Evolutionary conservation across 92 coral and sea anemone genomes (phyloP).

Genomic region (Phenganax stokvisi): DNA sequence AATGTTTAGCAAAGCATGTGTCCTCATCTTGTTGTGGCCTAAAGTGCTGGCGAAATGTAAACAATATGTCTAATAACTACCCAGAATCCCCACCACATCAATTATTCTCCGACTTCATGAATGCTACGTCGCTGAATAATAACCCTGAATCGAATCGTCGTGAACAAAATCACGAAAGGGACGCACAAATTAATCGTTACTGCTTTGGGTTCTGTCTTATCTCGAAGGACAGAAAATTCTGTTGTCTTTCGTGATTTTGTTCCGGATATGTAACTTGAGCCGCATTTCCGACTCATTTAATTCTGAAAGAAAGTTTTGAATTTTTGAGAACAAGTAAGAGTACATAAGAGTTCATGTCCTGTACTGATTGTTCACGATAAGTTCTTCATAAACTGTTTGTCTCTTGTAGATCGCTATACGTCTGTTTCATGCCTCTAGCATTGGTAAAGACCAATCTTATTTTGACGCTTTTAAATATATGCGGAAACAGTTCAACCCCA

Average conservation of each 20-base stretch:
- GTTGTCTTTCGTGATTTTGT: neutral
- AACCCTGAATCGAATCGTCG: neutral
- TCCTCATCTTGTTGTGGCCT: slow-evolving; percentile 21
- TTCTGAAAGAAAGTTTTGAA: neutral
- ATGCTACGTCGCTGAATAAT: slow-evolving; percentile 12
- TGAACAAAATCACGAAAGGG: neutral
- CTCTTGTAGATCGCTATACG: neutral
- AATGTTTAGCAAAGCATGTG: slow-evolving; percentile 2
- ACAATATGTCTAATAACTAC: slow-evolving; percentile 21
- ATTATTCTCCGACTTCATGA: slow-evolving; percentile 5
- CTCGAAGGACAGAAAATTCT: slow-evolving; percentile 7
- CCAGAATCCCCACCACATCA: slow-evolving; percentile 28
- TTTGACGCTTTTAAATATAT: too few relatives aligned
- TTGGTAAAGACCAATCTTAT: too few relatives aligned
- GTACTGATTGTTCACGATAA: neutral
- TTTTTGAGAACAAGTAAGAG: neutral
- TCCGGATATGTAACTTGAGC: slow-evolving; percentile 21
- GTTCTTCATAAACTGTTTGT: neutral
- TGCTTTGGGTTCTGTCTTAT: slow-evolving; percentile 13
- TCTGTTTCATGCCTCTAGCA: too few relatives aligned
- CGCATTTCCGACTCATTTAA: slow-evolving; percentile 1
- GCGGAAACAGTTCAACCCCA: too few relatives aligned
- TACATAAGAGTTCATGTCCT: slow-evolving; percentile 3
- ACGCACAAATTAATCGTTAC: neutral
- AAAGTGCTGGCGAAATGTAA: slow-evolving; percentile 17